Percentiles rank a stretch among this genome's conserved stretches.
phyloP scores from a whole-genome alignment of 2,113 vertebrate genomes.

The Pelecanus crispus region DNA sequence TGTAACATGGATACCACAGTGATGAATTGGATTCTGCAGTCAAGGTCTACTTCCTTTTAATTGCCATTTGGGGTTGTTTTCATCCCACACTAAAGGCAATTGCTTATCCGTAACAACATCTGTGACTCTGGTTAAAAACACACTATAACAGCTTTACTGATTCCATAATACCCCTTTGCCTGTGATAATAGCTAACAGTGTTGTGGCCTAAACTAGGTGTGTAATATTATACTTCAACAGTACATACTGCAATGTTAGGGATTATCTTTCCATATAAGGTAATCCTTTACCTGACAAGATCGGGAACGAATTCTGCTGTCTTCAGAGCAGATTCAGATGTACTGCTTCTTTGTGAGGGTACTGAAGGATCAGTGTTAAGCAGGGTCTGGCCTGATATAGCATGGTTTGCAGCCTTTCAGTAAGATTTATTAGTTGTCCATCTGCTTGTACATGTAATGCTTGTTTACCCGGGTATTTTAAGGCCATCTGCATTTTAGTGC shows the following conservation, averaged over 20 bases:
- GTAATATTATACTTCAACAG: not conserved
- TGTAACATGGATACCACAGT: not conserved
- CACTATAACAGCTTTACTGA: not conserved
- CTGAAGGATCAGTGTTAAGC: not conserved
- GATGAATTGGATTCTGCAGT: not conserved
- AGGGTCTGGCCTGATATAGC: not conserved
- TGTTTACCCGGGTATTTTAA: conserved; percentile 23
- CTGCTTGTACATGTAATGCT: conserved; percentile 14
- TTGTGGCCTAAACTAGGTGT: not conserved
- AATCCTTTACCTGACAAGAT: not conserved
- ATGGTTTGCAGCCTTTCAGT: not conserved
- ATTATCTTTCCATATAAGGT: conserved; percentile 36
- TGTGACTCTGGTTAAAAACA: not conserved
- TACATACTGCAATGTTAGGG: not conserved
- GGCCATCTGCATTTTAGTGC: not conserved
- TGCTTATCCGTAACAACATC: not conserved
- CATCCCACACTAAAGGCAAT: not conserved
- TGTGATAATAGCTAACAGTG: not conserved
- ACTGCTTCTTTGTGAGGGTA: not conserved
- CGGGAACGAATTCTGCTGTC: not conserved
- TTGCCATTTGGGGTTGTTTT: not conserved
- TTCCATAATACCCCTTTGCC: not conserved
- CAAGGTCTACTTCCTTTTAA: not conserved
- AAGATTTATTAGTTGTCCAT: conserved; percentile 24
- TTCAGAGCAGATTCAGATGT: conserved; percentile 25